A percentile compares a stretch with the other conserved stretches of the same genome.
These are phyloP conservation scores for Elephantulus edwardii DNA, from an alignment of 2,113 vertebrate species.

Conservation along the genomic window DNA sequence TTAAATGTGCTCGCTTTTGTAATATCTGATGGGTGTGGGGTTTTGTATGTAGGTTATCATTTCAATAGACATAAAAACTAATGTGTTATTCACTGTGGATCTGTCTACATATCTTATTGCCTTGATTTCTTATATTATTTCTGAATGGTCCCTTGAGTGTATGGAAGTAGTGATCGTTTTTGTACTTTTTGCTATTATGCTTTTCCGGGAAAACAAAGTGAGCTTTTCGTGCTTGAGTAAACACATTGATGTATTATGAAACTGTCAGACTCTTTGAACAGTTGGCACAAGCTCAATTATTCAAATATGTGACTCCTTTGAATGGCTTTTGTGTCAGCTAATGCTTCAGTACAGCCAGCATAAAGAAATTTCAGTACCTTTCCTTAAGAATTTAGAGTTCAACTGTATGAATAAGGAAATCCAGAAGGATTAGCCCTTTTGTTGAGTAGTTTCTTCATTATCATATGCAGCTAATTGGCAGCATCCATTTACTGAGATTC, in stretches of 20 bases:
- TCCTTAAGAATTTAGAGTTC: conserved; percentile 56
- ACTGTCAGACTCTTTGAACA: conserved; percentile 72
- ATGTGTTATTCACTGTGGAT: background rate
- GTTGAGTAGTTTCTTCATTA: conserved; percentile 26
- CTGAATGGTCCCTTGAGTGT: conserved; percentile 1
- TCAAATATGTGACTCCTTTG: conserved; percentile 67
- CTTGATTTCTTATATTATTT: conserved; percentile 54
- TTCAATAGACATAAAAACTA: background rate
- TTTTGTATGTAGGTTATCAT: background rate
- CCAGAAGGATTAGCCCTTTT: conserved; percentile 36
- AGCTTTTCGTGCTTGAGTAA: conserved; percentile 74
- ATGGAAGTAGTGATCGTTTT: conserved; percentile 49
- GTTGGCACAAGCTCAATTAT: conserved; percentile 67
- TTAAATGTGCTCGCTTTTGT: background rate
- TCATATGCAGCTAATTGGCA: conserved; percentile 45
- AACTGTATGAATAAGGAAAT: conserved; percentile 41
- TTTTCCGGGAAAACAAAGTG: conserved; percentile 66
- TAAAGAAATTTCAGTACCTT: conserved; percentile 59
- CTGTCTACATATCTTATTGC: conserved; percentile 9
- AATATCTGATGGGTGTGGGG: background rate
- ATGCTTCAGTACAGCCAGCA: conserved; percentile 44
- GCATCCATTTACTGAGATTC: conserved; percentile 16
- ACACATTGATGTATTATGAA: conserved; percentile 71
- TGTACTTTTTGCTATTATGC: conserved; percentile 37
- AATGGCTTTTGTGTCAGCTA: conserved; percentile 65